Evolutionary conservation across 2,797 vertebrate genomes (phyloP).

Genomic region (Anomalospiza imberbis): DNA sequence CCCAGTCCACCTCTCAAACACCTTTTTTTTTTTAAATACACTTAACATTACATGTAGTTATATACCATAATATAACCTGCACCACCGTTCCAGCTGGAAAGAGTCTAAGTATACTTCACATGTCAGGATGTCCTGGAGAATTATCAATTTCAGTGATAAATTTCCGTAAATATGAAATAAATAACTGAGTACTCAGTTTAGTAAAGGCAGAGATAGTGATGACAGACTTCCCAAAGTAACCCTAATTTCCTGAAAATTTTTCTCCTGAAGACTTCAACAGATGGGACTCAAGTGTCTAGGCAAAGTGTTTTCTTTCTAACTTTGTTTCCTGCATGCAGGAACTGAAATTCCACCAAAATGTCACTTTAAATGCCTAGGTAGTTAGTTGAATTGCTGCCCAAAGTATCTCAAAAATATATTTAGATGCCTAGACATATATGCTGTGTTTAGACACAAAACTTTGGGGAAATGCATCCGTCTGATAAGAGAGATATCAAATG

Average conservation of each 20-base stretch:
- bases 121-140: not conserved
- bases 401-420: not conserved
- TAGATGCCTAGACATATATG: not conserved
- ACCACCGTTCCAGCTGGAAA: not conserved
- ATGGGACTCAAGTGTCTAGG: not conserved
- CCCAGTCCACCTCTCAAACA: not conserved
- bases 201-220: not conserved
- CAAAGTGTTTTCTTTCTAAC: not conserved
- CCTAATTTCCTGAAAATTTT: not conserved
- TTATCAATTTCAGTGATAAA: not conserved
- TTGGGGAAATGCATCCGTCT: not conserved
- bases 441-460: not conserved
- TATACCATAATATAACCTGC: not conserved
- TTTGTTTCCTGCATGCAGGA: not conserved
- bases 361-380: not conserved
- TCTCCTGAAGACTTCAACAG: not conserved
- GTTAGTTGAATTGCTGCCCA: not conserved
- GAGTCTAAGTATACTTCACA: not conserved
- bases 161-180: not conserved
- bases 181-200: not conserved
- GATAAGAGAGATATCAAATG: not conserved
- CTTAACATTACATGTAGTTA: rapidly evolving
- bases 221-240: not conserved
- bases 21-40: not conserved
- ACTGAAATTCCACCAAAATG: not conserved